Conservation (phyloP, 2,113 vertebrate species). For the Archocentrus centrarchus region DNA sequence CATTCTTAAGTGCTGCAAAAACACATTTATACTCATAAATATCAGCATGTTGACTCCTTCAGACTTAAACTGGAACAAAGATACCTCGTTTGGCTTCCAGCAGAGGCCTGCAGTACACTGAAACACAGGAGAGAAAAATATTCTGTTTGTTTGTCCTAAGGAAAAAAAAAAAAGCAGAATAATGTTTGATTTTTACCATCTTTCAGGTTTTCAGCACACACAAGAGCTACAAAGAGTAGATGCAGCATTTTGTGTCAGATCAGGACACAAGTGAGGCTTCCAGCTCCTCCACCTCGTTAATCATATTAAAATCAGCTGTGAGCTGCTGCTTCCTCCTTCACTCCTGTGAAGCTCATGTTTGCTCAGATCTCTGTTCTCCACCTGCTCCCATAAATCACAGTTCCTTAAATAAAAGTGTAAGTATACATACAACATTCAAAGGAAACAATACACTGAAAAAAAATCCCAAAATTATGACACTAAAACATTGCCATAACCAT, state of each 20-base stretch:
- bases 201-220: not conserved
- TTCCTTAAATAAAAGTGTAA: not conserved
- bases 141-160: not conserved
- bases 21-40: not conserved
- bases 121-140: not conserved
- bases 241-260: slow-evolving; percentile 4
- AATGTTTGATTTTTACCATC: slow-evolving; percentile 33
- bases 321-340: not conserved
- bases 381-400: not conserved
- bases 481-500: too few relatives aligned
- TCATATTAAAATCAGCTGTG: slow-evolving; percentile 39
- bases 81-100: not conserved
- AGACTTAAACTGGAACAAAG: fast-evolving
- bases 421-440: not conserved
- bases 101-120: slow-evolving; percentile 21
- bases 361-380: not conserved
- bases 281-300: not conserved
- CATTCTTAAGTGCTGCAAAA: not conserved
- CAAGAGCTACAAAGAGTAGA: not conserved
- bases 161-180: not conserved
- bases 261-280: not conserved
- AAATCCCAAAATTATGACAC: too few relatives aligned
- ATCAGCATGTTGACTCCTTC: fast-evolving
- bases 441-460: not conserved
- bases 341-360: not conserved